These are phyloP conservation scores for Lamellibrachia satsuma DNA, from an alignment of 2,888 invertebrate species.

Conservation along the genomic window DNA sequence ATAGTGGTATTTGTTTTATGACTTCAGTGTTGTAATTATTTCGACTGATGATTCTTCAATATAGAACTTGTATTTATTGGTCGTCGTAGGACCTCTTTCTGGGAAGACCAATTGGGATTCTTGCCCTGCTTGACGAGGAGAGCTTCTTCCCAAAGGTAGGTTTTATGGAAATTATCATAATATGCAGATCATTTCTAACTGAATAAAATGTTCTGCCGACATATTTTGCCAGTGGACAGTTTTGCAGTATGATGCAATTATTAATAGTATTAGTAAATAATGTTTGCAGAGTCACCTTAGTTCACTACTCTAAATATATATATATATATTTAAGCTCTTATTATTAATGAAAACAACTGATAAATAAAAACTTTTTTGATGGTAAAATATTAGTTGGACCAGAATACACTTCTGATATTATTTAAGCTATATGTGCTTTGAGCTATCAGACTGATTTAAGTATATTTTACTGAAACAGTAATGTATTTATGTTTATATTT, in stretches of 20 bases:
- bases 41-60: not conserved
- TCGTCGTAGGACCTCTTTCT: conserved; percentile 53
- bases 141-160: conserved; percentile 59
- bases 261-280: not conserved
- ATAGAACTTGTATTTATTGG: not conserved
- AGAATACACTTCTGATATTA: too few relatives aligned
- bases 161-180: not conserved
- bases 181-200: not conserved
- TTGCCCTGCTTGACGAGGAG: conserved; percentile 62
- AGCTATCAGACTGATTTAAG: too few relatives aligned
- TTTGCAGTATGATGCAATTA: too few relatives aligned
- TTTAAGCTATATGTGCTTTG: too few relatives aligned
- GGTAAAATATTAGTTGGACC: not conserved
- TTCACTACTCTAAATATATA: not conserved
- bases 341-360: too few relatives aligned
- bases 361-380: not conserved
- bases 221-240: not conserved
- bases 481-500: too few relatives aligned
- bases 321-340: too few relatives aligned
- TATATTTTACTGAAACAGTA: too few relatives aligned
- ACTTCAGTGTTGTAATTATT: not conserved
- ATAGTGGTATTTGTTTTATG: not conserved
- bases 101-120: conserved; percentile 57
- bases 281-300: not conserved
- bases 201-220: not conserved